Base-by-base conservation (phyloP, 2,113 vertebrate genomes). In the Colossoma macropomum region DNA sequence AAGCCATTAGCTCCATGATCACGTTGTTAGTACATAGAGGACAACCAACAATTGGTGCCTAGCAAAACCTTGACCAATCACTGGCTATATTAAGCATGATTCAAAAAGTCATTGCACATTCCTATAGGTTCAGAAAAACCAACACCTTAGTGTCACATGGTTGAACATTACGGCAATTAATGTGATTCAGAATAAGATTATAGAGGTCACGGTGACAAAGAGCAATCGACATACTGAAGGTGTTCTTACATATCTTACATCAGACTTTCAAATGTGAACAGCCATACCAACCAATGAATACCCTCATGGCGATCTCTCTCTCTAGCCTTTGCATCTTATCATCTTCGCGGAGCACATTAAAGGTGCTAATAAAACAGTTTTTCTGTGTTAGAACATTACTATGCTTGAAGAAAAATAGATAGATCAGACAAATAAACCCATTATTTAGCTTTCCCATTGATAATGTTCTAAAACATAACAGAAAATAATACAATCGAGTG, bases 171-270 rank as follows among this genome's bases (percentile, higher is more conserved):
- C 74, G 28, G 81, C 63, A 77, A 84, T 68, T 84, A 78, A 70
- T 75, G 86, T 82, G 25, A 79, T 54, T 78, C 41, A 77, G 79
- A 77, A 75, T 84, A 78, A 63, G 69, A 75, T 85, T 78, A 87
- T 65, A 84, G 78, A 87, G 69, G 66, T 87, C 86, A 87, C 79
- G 25, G 68, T 86, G 74, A 86, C 85, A 81, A 81, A 87, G 80
- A 68, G 71, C 60, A 75, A 75, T 70, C 68, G 54, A 82, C 69
- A 80, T 84, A 68, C 74, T 76, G 34, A 77, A 38, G 27, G 41
- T 81, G 32, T 69, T 60, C 28, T 81, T 73, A 30, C 79, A 81
- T 59, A 71, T 83, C 34, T 65, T 78, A 84, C 69, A 80, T 73
- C 75, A 28, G 73, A 68, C 54, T 84, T 66, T 62, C 82, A 84